Base-by-base conservation (phyloP, 2,888 invertebrate genomes). In the Bombyx huttoni region DNA sequence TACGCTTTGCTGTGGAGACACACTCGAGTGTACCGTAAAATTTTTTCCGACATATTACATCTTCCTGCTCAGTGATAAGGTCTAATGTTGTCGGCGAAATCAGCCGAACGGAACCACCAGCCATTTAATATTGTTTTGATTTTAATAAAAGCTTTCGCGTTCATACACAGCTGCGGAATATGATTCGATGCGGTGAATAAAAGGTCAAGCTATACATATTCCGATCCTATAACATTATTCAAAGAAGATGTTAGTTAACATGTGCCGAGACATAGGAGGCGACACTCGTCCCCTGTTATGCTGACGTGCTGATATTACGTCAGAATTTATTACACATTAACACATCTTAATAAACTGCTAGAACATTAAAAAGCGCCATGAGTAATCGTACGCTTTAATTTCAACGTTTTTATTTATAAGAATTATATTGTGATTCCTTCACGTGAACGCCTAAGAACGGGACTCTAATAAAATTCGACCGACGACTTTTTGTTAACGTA, bases 61-160 rank as follows among this genome's bases (percentile, higher is more conserved):
- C 64, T 65, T 64, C 65, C 53, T 50, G 33, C 53, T 54, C 52
- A 52, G 56, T 52, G 54, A 67, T 63, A 68, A 58, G 62, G 70
- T 57, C 63, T 60, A 56, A 62, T 71, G 68, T 63, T 54, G 56
- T 50, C 40, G 13, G 9, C 12, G 57, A 54, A 61, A 55, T 54
- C 58, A 59, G 53, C 61, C 58, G 56, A 56, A 61, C 59, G 61
- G 60, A 62, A 60, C 60, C 49, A 55, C 55, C 51, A 62, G 58
- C 61, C 57, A 60, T 59, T 58, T 62, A 65, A 64, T 58, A 63
- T 62, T 61, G 60, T 68, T 68, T 64, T 64, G 64, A 64, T 64
- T 60, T 56, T 63, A 65, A 64, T 66, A 68, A 67, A 60, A 63
- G 59, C 61, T 68, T 67, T 65, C 58, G 64, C 62, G 59, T 64